A percentile compares a stretch with the other conserved stretches of the same genome.
Evolutionary conservation across 2,113 vertebrate genomes (phyloP).

Genomic region (Pachyramphus minor): DNA sequence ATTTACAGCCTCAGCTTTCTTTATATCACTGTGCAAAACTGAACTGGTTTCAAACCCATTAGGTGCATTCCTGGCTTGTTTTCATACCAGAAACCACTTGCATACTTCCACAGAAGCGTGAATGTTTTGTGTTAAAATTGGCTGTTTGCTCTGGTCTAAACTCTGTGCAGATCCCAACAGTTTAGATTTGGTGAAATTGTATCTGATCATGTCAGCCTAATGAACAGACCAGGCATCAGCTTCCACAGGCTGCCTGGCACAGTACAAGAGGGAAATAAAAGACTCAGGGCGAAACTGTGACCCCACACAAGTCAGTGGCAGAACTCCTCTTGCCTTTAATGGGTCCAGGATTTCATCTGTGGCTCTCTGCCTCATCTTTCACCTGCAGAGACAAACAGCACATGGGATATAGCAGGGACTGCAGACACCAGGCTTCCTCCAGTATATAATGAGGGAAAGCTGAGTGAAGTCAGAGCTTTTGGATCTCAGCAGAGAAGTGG

Average conservation of each 20-base stretch:
- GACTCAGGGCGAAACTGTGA: constrained; percentile 31
- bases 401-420: not conserved
- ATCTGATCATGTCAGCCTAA: constrained; percentile 34
- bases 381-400: constrained; percentile 15
- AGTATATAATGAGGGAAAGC: constrained; percentile 18
- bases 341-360: constrained; percentile 15
- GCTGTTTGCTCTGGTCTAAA: not conserved
- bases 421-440: not conserved
- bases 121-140: not conserved
- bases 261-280: constrained; percentile 14
- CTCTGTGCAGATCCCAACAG: not conserved
- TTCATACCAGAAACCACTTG: not conserved
- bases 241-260: constrained; percentile 32
- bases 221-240: not conserved
- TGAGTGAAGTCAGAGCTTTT: not conserved
- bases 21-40: not conserved
- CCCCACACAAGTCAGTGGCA: constrained; percentile 25
- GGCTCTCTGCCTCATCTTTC: constrained; percentile 6
- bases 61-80: fast-evolving
- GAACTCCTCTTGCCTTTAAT: constrained; percentile 37
- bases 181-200: constrained; percentile 6
- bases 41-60: not conserved
- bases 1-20: not conserved
- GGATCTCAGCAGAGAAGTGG: not conserved
- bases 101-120: not conserved